phyloP scores from a whole-genome alignment of 2,113 vertebrate genomes.

The Panthera uncia region DNA sequence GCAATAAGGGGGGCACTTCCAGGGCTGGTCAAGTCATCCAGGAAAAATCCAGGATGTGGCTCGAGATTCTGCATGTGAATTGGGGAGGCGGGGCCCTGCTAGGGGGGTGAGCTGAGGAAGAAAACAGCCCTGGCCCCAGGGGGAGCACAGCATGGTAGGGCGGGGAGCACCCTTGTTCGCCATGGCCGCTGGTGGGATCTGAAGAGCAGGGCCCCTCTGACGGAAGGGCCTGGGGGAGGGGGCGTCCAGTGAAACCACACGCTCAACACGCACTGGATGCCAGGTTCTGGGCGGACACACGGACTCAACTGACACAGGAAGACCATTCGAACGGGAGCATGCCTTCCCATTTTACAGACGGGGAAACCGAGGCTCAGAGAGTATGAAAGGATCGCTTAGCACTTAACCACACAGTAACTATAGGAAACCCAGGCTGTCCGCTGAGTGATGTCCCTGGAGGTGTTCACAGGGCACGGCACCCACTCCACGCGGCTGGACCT shows the following conservation, averaged over 20 bases:
- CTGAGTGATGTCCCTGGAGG: neutral
- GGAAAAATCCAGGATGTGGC: neutral
- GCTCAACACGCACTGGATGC: fast-evolving
- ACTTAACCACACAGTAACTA: neutral
- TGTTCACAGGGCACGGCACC: fast-evolving
- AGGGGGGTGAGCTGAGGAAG: neutral
- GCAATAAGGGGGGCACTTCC: neutral
- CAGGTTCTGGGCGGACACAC: fast-evolving
- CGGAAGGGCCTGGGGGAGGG: fast-evolving
- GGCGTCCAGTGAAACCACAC: fast-evolving
- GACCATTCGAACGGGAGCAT: fast-evolving
- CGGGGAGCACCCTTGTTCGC: fast-evolving
- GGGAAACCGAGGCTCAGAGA: neutral
- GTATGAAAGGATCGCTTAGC: fast-evolving
- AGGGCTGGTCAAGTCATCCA: neutral
- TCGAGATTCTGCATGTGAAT: neutral
- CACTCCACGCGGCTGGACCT: fast-evolving
- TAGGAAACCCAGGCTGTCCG: neutral
- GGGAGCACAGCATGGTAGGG: fast-evolving
- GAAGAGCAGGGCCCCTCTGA: no score
- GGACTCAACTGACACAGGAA: fast-evolving
- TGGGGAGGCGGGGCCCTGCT: fast-evolving
- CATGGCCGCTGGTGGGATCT: fast-evolving
- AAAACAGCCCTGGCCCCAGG: fast-evolving
- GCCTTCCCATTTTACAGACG: neutral